Conservation (phyloP, 2,888 invertebrate species). For the Ophion slaviceki region DNA sequence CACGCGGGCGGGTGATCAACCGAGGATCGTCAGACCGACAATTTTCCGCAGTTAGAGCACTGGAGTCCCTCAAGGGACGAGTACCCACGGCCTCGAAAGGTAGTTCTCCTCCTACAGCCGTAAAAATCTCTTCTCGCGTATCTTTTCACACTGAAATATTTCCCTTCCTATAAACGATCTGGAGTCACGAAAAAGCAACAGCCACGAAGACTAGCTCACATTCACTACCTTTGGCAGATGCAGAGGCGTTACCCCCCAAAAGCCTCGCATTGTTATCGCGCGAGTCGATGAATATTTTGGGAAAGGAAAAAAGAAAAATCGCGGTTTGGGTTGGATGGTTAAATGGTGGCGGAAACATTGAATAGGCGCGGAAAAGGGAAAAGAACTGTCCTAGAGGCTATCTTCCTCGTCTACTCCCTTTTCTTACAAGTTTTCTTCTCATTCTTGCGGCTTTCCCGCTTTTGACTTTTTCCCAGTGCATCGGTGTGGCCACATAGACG, state of each 20-base stretch:
- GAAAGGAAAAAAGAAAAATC: neutral
- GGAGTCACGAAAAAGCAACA: slow-evolving; percentile 20
- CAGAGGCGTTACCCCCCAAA: slow-evolving; percentile 8
- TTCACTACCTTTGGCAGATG: slow-evolving; percentile 1
- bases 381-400: slow-evolving; percentile 22
- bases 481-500: neutral
- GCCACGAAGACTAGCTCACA: slow-evolving; percentile 3
- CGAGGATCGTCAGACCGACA: slow-evolving; percentile 1
- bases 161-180: slow-evolving; percentile 12
- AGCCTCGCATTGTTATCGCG: slow-evolving; percentile 25
- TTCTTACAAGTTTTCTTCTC: neutral
- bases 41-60: neutral
- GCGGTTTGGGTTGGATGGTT: slow-evolving; percentile 4
- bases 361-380: slow-evolving; percentile 28
- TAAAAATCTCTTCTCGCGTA: slow-evolving; percentile 16
- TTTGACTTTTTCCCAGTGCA: slow-evolving; percentile 20
- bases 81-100: neutral
- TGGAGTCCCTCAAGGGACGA: neutral
- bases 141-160: slow-evolving; percentile 23
- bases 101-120: slow-evolving; percentile 34
- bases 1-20: neutral
- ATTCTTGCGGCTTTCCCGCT: neutral
- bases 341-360: slow-evolving; percentile 31
- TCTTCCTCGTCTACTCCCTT: slow-evolving; percentile 32
- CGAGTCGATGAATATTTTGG: slow-evolving; percentile 39